These are phyloP conservation scores for Allacma fusca DNA, from an alignment of 2,888 invertebrate genomes.

Conservation along the genomic window DNA sequence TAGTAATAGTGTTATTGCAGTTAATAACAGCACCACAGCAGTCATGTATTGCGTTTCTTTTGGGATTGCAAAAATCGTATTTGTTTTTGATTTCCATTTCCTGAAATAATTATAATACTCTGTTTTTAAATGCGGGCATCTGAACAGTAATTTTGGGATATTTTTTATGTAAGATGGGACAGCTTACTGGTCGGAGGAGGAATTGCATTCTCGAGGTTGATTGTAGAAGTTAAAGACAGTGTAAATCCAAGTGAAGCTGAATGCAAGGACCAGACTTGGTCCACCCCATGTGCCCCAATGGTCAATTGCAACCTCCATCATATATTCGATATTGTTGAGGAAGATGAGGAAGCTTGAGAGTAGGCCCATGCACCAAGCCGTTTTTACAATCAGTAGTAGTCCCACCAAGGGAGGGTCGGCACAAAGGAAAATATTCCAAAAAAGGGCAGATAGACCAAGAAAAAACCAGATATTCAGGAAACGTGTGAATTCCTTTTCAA, in stretches of 20 bases:
- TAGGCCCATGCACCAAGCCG: neutral
- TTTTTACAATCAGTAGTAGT: neutral
- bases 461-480: neutral
- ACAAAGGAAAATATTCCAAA: slow-evolving; percentile 2
- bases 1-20: neutral
- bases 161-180: no score
- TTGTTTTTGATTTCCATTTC: no score
- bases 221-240: slow-evolving; percentile 3
- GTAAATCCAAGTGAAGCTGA: neutral
- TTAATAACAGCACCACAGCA: neutral
- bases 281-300: neutral
- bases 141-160: no score
- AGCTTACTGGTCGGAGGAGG: no score
- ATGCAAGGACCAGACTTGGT: neutral
- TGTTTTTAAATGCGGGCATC: no score
- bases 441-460: neutral
- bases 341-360: slow-evolving; percentile 9
- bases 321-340: neutral
- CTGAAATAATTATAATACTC: no score
- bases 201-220: no score
- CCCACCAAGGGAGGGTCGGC: neutral
- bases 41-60: neutral
- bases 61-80: neutral
- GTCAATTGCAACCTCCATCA: neutral
- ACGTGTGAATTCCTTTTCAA: neutral